Percentiles rank a stretch among this genome's conserved stretches.
Conservation (phyloP, 2,888 invertebrate species). For the Agriotes lineatus region DNA sequence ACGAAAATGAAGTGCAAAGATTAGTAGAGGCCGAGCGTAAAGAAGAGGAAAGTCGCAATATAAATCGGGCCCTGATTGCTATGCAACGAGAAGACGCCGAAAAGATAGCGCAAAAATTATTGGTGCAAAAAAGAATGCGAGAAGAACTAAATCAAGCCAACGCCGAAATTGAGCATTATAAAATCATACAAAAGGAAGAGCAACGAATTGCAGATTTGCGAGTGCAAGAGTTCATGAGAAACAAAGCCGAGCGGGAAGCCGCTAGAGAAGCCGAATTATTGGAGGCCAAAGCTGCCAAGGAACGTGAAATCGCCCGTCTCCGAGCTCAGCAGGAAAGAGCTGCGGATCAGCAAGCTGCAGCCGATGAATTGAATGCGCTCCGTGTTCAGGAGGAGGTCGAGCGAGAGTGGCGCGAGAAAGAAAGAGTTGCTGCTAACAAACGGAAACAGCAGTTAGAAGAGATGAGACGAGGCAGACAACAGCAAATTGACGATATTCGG, state of each 20-base stretch:
- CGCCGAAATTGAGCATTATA: slow-evolving; percentile 72
- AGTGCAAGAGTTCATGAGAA: slow-evolving; percentile 72
- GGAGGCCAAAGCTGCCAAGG: slow-evolving; percentile 71
- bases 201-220: slow-evolving; percentile 75
- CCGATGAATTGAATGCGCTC: slow-evolving; percentile 68
- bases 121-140: slow-evolving; percentile 69
- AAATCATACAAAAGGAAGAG: slow-evolving; percentile 75
- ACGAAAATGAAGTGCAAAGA: slow-evolving; percentile 68
- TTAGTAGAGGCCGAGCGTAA: slow-evolving; percentile 74
- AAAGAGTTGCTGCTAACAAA: slow-evolving; percentile 73
- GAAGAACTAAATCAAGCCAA: slow-evolving; percentile 74
- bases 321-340: slow-evolving; percentile 69
- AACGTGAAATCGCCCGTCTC: slow-evolving; percentile 71
- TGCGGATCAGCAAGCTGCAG: slow-evolving; percentile 66
- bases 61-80: slow-evolving; percentile 74
- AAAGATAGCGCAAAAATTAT: slow-evolving; percentile 70
- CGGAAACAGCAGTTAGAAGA: slow-evolving; percentile 68
- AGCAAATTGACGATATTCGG: slow-evolving; percentile 69
- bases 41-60: slow-evolving; percentile 76
- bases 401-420: slow-evolving; percentile 76
- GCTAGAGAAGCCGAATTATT: slow-evolving; percentile 69
- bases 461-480: slow-evolving; percentile 65
- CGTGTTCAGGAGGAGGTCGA: slow-evolving; percentile 74
- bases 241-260: slow-evolving; percentile 74
- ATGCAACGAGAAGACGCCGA: slow-evolving; percentile 75